Conservation (phyloP, 2,113 vertebrate genomes). For the Arizona elegans region DNA sequence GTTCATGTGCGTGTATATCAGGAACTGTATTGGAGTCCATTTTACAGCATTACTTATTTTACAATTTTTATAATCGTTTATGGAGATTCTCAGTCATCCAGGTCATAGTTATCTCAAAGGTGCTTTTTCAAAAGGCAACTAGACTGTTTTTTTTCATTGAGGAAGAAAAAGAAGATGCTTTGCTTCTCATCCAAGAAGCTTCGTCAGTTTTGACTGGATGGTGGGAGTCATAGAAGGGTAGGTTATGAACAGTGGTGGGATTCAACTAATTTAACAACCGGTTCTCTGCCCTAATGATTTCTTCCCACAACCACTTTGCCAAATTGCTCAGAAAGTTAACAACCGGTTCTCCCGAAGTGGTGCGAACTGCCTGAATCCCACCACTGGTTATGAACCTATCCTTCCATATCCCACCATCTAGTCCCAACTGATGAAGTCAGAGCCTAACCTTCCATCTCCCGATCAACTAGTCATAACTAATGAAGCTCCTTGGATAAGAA, state of each 20-base stretch:
- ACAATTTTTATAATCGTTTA: neutral
- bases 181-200: neutral
- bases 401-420: neutral
- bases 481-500: neutral
- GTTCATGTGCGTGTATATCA: neutral
- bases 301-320: too few species aligned
- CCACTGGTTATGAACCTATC: neutral
- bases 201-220: neutral
- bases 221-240: too few species aligned
- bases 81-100: neutral
- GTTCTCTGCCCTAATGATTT: too few species aligned
- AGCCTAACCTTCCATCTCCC: neutral
- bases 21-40: neutral
- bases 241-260: too few species aligned
- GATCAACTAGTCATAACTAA: neutral
- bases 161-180: neutral
- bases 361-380: too few species aligned
- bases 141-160: neutral
- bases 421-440: neutral
- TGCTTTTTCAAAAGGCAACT: neutral
- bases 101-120: neutral
- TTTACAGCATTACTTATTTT: neutral
- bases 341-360: too few species aligned
- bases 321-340: too few species aligned
- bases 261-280: too few species aligned